Base-by-base conservation (phyloP, 2,888 invertebrate species). In the Cenopis cana region DNA sequence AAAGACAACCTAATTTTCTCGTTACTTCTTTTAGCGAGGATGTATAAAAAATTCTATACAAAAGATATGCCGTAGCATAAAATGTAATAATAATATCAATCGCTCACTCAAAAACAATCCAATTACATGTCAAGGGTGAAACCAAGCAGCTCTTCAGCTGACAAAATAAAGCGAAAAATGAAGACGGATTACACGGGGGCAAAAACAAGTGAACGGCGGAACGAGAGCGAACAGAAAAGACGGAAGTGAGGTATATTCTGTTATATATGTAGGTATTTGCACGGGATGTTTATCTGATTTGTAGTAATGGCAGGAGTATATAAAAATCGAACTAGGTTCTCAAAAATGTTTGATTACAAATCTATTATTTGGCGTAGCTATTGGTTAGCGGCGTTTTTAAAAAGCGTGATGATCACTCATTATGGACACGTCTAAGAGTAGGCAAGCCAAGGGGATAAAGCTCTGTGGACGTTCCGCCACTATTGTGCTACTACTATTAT, bases 111-210 rank as follows among this genome's bases (percentile, higher is more conserved):
- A 78, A 78, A 80, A 84, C 85, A 82, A 85, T 84, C 82, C 85
- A 85, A 85, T 85, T 85, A 84, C 79, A 75, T 76, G 78, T 75
- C 81, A 79, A 81, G 80, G 78, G 79, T 76, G 76, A 74, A 70
- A 69, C 68, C 70, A 71, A 68, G 70, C 70, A 68, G 77, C 77
- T 74, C 84, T 81, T 74, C 69, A 79, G 74, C 79, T 79, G 82
- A 81, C 84, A 78, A 79, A 81, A 81, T 80, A 78, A 74, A 79
- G 78, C 79, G 75, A 73, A 76, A 82, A 85, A 85, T 85, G 85
- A 85, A 85, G 85, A 85, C 77, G 78, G 82, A 85, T 85, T 82
- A 83, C 82, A 66, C 62, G 69, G 76, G 68, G 70, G 74, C 77
- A 78, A 79, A 79, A 80, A 80, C 82, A 78, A 79, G 77, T 74